A percentile compares a stretch with the other conserved stretches of the same genome.
Conservation (phyloP, 2,113 vertebrate genomes). For the Cisticola juncidis region DNA sequence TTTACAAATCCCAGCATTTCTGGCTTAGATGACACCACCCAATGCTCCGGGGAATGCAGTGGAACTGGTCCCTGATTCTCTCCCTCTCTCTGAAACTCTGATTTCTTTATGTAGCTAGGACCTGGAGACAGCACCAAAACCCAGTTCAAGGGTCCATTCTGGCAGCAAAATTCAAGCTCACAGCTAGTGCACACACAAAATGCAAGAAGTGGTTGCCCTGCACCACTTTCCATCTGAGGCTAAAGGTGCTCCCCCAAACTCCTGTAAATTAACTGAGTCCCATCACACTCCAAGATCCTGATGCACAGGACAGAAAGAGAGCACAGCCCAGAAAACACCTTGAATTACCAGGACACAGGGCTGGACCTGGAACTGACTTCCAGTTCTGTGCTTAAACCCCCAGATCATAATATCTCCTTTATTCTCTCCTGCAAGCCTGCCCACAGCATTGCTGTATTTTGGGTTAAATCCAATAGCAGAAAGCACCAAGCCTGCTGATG, state of each 20-base stretch:
- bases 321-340: not conserved
- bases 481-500: not conserved
- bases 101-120: not conserved
- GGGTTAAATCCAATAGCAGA: not conserved
- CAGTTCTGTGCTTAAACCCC: not conserved
- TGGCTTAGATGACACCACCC: not conserved
- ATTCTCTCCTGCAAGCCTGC: not conserved
- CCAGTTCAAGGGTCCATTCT: not conserved
- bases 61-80: not conserved
- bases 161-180: not conserved
- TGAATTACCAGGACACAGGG: not conserved
- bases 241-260: not conserved
- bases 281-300: not conserved
- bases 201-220: not conserved
- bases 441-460: not conserved
- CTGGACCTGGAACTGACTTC: not conserved
- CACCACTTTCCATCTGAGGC: not conserved
- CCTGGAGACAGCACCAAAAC: not conserved
- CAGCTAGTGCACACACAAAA: not conserved
- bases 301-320: not conserved
- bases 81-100: fast-evolving
- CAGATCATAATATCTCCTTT: not conserved
- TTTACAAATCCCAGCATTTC: not conserved
- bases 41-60: not conserved
- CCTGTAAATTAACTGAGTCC: not conserved